phyloP scores from a whole-genome alignment of 64 coral and sea anemone species.

The Pocillopora damicornis region DNA sequence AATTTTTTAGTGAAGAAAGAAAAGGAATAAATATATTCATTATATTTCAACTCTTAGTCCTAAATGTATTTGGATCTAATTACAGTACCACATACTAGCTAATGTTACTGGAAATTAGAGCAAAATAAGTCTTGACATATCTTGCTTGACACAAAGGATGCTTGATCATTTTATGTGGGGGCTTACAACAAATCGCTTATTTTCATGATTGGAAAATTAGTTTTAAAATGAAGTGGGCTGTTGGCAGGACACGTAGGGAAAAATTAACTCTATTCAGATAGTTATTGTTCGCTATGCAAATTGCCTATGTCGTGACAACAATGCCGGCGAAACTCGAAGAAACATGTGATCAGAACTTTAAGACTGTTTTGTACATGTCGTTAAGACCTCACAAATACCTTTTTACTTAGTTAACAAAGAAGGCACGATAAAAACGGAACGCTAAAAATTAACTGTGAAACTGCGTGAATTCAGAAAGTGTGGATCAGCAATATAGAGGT shows the following conservation, averaged over 20 bases:
- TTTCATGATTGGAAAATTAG: background rate
- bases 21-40: no score
- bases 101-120: no score
- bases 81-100: no score
- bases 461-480: conserved; percentile 9
- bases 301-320: background rate
- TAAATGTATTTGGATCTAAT: no score
- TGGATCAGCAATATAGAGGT: background rate
- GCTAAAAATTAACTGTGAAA: background rate
- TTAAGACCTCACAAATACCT: background rate
- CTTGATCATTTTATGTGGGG: no score
- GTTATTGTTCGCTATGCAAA: background rate
- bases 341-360: background rate
- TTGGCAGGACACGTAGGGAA: background rate
- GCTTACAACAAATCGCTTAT: no score
- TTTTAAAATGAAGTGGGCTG: background rate
- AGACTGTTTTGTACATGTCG: background rate
- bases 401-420: background rate
- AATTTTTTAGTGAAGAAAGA: no score
- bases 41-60: no score
- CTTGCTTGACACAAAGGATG: no score
- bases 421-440: background rate
- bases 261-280: background rate
- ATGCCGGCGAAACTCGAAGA: background rate
- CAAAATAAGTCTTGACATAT: no score